These are phyloP conservation scores for Cuculus canorus DNA, from an alignment of 2,797 vertebrate genomes.

Conservation along the genomic window DNA sequence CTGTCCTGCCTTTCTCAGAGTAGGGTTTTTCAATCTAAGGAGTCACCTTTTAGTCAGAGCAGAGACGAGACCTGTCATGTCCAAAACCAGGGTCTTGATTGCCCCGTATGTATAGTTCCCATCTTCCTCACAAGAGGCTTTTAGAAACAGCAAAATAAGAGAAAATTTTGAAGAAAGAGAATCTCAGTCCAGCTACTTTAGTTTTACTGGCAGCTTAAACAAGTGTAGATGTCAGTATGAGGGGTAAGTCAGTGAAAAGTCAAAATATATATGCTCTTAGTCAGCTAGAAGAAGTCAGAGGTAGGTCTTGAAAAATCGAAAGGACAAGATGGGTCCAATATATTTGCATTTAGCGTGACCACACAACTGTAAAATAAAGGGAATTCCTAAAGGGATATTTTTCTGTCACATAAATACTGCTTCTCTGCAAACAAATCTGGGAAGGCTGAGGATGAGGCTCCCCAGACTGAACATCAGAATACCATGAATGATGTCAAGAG, in stretches of 20 bases:
- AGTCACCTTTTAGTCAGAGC: not conserved
- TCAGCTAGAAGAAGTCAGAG: not conserved
- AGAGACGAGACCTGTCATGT: not conserved
- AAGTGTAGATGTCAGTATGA: not conserved
- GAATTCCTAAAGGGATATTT: not conserved
- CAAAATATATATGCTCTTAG: fast-evolving
- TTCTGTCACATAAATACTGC: not conserved
- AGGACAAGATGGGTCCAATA: not conserved
- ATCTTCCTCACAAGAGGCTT: not conserved
- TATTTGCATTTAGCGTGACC: not conserved
- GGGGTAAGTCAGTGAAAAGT: not conserved
- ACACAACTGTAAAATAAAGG: not conserved
- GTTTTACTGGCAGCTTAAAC: not conserved
- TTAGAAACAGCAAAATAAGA: not conserved
- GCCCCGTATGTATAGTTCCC: not conserved
- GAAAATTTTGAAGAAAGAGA: not conserved
- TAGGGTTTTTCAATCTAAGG: not conserved
- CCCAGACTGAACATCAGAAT: not conserved
- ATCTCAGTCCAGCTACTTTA: not conserved
- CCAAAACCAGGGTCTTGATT: not conserved
- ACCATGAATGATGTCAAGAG: not conserved
- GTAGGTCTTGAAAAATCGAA: not conserved
- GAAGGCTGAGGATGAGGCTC: not conserved
- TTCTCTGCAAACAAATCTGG: not conserved
- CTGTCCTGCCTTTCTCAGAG: not conserved